phyloP scores from a whole-genome alignment of 2,888 invertebrate species.

The Troides oblongomaculatus region DNA sequence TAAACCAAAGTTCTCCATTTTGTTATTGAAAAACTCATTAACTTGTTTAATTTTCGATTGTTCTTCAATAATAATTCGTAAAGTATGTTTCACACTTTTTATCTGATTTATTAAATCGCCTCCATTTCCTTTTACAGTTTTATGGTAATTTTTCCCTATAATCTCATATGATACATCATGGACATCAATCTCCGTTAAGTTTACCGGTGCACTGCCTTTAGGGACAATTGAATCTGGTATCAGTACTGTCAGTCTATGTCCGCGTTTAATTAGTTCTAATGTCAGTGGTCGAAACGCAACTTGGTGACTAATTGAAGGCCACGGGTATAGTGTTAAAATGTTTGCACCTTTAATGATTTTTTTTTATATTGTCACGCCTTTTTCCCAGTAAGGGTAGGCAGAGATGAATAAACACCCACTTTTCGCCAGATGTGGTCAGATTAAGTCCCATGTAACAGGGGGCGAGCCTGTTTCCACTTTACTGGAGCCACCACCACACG shows the following conservation, averaged over 20 bases:
- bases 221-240: conserved; percentile 44
- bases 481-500: no score
- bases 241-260: conserved; percentile 43
- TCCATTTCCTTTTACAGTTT: neutral
- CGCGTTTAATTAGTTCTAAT: conserved; percentile 42
- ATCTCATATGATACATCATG: conserved; percentile 44
- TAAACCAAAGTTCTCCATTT: conserved; percentile 42
- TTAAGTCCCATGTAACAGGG: no score
- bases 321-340: conserved; percentile 43
- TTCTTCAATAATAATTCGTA: conserved; percentile 28
- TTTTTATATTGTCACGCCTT: no score
- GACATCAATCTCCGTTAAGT: conserved; percentile 50
- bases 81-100: neutral
- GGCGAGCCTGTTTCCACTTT: no score
- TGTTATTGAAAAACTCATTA: conserved; percentile 38
- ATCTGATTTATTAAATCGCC: neutral
- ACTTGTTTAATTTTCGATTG: conserved; percentile 38
- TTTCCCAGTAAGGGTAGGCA: no score
- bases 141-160: neutral
- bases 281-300: conserved; percentile 43
- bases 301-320: conserved; percentile 48
- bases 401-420: no score
- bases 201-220: conserved; percentile 39
- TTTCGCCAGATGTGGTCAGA: no score
- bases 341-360: conserved; percentile 34